phyloP scores from a whole-genome alignment of 2,113 vertebrate species.

The Ceyx margarethae region DNA sequence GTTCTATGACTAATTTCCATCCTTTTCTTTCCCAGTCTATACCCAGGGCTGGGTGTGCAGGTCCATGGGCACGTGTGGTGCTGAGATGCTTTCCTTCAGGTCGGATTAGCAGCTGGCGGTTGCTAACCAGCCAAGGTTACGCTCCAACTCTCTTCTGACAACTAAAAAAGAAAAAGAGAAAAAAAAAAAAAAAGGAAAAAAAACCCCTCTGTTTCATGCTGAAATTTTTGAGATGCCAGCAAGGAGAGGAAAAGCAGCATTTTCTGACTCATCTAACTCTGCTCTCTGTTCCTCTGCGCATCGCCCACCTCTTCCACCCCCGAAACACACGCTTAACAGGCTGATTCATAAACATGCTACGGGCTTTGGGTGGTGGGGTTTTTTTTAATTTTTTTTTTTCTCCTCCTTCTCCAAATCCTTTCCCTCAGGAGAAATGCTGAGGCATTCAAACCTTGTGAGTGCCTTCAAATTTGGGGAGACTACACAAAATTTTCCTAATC shows the following conservation, averaged over 20 bases:
- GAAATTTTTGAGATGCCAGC: conserved; percentile 2
- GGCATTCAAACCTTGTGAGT: background rate
- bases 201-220: background rate
- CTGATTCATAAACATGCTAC: conserved; percentile 66
- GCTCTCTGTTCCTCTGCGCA: conserved; percentile 47
- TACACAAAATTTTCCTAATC: background rate
- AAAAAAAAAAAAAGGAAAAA: background rate
- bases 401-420: background rate
- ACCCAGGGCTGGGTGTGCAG: background rate
- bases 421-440: conserved; percentile 47
- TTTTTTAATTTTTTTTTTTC: too few relatives aligned
- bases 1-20: fast-evolving
- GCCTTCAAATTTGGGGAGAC: background rate
- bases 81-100: fast-evolving
- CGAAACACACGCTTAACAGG: conserved; percentile 53
- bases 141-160: background rate
- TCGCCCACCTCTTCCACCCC: conserved; percentile 70
- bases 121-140: conserved; percentile 18
- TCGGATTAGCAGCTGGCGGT: background rate
- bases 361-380: background rate
- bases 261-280: conserved; percentile 71
- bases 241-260: conserved; percentile 26
- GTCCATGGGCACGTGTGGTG: fast-evolving
- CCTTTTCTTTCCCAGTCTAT: background rate
- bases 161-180: background rate